Evolutionary conservation across 2,888 invertebrate species (phyloP), one percentile per base, ranked within the genome.

Genomic region (Strigamia crassipes): DNA sequence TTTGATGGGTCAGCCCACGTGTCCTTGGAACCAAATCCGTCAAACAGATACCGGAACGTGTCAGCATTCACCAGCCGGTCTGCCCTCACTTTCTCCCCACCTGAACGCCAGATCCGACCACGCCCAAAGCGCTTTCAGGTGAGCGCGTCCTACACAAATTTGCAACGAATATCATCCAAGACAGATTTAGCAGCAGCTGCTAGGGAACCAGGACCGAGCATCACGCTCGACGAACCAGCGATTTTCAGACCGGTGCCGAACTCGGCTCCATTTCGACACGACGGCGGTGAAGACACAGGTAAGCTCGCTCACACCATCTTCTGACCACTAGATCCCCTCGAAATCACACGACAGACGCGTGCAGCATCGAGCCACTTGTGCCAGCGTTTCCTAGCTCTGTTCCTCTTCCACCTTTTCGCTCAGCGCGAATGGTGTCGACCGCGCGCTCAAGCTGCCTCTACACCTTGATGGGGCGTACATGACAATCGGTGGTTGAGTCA

Each of bases 391-490:
- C 73, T 31, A 31, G 73, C 73, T 15, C 27, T 31, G 73, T 27
- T 73, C 73, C 73, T 27, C 73, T 73, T 73, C 73, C 31, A 73
- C 73, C 73, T 73, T 73, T 56, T 31, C 73, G 15, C 73, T 31
- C 27, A 31, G 73, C 31, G 12, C 73, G 73, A 73, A 73, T 73
- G 73, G 73, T 27, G 73, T 73, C 73, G 73, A 31, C 73, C 73
- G 73, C 27, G 73, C 79, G 38, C 79, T 78, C 34, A 21, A 78
- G 79, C 79, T 78, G 79, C 79, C 42, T 38, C 79, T 78, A 78
- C 79, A 78, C 79, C 79, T 78, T 78, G 79, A 78, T 78, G 79
- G 79, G 41, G 79, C 79, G 79, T 78, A 78, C 79, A 78, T 78
- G 79, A 78, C 79, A 78, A 78, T 78, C 79, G 79, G 79, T 38